Evolutionary conservation across 2,797 vertebrate genomes (phyloP), one percentile per base, ranked within the genome.

Genomic region (Catamblyrhynchus diadema): DNA sequence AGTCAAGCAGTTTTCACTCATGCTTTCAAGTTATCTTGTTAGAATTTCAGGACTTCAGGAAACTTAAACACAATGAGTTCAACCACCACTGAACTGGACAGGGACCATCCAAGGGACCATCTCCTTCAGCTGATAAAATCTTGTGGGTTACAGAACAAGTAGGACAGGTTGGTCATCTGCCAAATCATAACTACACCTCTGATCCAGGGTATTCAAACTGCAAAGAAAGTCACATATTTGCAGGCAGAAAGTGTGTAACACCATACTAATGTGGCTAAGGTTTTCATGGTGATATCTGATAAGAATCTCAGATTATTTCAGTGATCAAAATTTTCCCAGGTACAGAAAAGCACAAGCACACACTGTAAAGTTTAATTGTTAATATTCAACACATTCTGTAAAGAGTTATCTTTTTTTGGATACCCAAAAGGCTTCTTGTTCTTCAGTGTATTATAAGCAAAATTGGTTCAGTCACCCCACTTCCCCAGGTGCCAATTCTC

Each of bases 231-330:
- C 48, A 59, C 80, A 91, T 16, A 81, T 30, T 53, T 86, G 37
- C 48, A 48, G 74, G 53, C 27, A 88, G 13, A 24, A 65, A 56
- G 51, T 5, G 8, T 48, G 30, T 16, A 75, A 72, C 39, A 19
- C 10, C 27, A 8, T 13, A 20, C 2, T 51, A 39, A 72, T 0
- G 0, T 39, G 23, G 25, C 33, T 41, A 33, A 47, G 12, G 64
- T 56, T 91, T 75, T 61, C 51, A 62, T 22, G 11, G 21, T 18
- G 41, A 23, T 28, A 47, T 20, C 35, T 7, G 32, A 12, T 27
- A 74, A 80, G 22, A 61, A 45, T 35, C 47, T 62, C 44, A n/a
- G 42, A 51, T 35, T 10, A 53, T 57, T 90, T 86, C n/a, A 78
- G 59, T 3, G n/a, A 74, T n/a, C 48, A 74, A 54, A 50, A n/a